Base-by-base conservation (phyloP, 2,888 invertebrate species). In the Stegophylla sp. region DNA sequence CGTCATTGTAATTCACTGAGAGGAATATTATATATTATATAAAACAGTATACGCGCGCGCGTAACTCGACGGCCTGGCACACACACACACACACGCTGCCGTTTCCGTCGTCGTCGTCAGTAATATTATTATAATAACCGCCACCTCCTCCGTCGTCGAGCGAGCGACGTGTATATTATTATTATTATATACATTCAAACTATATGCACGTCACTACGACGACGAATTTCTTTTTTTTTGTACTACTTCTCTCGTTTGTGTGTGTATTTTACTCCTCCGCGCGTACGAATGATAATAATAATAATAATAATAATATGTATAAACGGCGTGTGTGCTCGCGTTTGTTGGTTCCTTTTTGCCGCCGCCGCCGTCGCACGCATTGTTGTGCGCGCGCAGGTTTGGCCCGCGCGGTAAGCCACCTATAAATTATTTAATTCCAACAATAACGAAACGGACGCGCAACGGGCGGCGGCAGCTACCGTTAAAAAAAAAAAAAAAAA, bases 361-460 rank as follows among this genome's bases (percentile, higher is more conserved):
- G 41, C 61, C 61, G 61, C 23, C 56, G 71, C 41, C 12, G 45
- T 1, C 12, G 45, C 12, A 2, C 7, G 34, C 51, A 56, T 53
- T 51, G 53, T 72, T 72, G 56, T 72, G 34, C 7, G 34, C 34
- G 34, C 34, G 34, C 34, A 34, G 34, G 34, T 34, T 64, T 41
- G 69, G 72, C 28, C 23, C 56, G 53, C 45, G 59, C 34, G 48
- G 61, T 75, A 75, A 75, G 74, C 74, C 48, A 64, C 74, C 74
- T 51, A 75, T 75, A 75, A 75, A 75, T n/a, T n/a, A n/a, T 75
- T 75, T 64, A 75, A 75, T 64, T 75, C 34, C 74, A 75, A 75
- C 74, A 75, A 75, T 75, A 74, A 74, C 74, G 63, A 74, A 63
- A 61, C 34, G 61, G 10, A 48, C n/a, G 45, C 73, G 45, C 20